Percentiles rank a stretch among this genome's conserved stretches.
Evolutionary conservation across 2,888 invertebrate species (phyloP).

Genomic region (Agriotes lineatus): DNA sequence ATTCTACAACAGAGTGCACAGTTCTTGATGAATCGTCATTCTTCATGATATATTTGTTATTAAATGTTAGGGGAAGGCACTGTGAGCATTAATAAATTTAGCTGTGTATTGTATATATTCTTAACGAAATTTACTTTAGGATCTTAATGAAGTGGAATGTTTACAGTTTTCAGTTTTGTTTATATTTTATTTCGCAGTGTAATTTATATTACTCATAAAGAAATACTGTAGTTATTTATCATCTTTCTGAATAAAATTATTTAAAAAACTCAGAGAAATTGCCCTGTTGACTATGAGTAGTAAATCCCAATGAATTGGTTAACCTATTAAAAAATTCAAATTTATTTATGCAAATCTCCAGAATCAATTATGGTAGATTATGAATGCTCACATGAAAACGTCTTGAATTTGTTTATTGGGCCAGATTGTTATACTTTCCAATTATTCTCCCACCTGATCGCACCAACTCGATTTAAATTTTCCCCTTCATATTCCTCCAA

Average conservation of each 20-base stretch:
- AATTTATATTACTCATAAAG: conserved; percentile 9
- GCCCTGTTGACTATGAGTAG: too few relatives aligned
- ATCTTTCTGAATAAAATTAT: not conserved
- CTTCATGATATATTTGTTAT: conserved; percentile 14
- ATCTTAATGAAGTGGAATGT: conserved; percentile 32
- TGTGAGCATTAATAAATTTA: conserved; percentile 29
- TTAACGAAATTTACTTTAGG: conserved; percentile 25
- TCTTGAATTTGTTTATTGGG: too few relatives aligned
- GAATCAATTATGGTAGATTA: too few relatives aligned
- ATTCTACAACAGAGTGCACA: conserved; percentile 17
- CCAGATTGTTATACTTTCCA: too few relatives aligned
- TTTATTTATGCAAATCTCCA: too few relatives aligned
- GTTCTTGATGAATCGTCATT: conserved; percentile 1
- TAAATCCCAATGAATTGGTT: too few relatives aligned
- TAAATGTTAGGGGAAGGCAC: conserved; percentile 9
- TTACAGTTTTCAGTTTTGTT: conserved; percentile 7
- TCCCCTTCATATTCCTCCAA: too few relatives aligned
- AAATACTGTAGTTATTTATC: conserved; percentile 1
- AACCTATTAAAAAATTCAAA: too few relatives aligned
- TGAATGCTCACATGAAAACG: too few relatives aligned
- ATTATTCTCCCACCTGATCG: too few relatives aligned
- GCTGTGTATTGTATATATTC: conserved; percentile 28
- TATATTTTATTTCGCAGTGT: conserved; percentile 16
- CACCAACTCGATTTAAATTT: too few relatives aligned
- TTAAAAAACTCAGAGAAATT: too few relatives aligned